phyloP scores from a whole-genome alignment of 2,888 invertebrate genomes.

The Priapulus caudatus region DNA sequence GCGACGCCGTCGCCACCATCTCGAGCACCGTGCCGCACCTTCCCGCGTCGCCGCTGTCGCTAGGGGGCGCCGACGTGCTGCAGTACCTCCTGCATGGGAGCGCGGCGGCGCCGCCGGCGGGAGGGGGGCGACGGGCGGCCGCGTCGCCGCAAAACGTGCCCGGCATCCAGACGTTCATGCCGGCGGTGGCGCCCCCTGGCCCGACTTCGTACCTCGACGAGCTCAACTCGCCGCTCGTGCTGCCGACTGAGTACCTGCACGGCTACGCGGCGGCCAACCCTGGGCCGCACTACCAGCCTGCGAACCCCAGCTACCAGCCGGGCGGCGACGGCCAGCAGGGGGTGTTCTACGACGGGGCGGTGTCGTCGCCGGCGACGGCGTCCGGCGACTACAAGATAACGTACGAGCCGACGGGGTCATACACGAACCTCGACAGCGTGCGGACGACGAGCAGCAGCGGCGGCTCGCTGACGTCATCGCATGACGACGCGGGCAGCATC shows the following conservation, averaged over 20 bases:
- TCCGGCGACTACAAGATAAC: not conserved
- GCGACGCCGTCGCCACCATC: not conserved
- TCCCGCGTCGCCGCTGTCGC: too few relatives aligned
- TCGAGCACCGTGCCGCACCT: too few relatives aligned
- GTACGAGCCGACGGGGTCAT: not conserved
- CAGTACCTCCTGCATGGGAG: too few relatives aligned
- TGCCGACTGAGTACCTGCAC: not conserved
- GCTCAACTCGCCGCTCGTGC: not conserved
- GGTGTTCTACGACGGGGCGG: too few relatives aligned
- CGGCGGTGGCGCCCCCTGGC: too few relatives aligned
- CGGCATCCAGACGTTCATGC: not conserved
- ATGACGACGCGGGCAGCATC: too few relatives aligned
- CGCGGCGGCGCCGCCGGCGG: too few relatives aligned
- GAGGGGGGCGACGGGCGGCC: not conserved
- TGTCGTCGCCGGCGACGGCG: not conserved
- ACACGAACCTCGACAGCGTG: slow-evolving; percentile 3
- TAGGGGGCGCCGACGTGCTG: not conserved
- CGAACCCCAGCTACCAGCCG: too few relatives aligned
- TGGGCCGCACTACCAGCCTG: too few relatives aligned
- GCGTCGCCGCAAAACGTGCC: not conserved
- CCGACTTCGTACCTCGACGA: not conserved
- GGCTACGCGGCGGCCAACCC: not conserved
- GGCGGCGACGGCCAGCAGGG: too few relatives aligned
- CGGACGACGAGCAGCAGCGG: not conserved
- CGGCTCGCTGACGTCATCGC: too few relatives aligned